Percentiles rank a stretch among this genome's conserved stretches.
Evolutionary conservation across 1,140 invertebrate species (phyloP).

Genomic region (Chrysopa pallens): DNA sequence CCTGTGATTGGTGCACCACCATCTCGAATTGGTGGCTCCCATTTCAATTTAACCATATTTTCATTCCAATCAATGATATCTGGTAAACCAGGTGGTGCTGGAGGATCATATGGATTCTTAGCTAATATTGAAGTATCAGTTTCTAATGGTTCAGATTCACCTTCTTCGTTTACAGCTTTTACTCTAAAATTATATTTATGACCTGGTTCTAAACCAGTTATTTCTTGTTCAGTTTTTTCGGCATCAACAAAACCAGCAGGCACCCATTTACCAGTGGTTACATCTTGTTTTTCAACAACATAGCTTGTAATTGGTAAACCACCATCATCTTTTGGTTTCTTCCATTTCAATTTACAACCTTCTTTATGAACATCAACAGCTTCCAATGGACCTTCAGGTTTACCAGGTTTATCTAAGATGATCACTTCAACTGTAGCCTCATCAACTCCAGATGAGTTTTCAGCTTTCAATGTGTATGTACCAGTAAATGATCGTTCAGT

Average conservation of each 20-base stretch:
- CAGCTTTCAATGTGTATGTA: slow-evolving; percentile 77
- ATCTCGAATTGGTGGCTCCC: slow-evolving; percentile 89
- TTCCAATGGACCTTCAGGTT: slow-evolving; percentile 86
- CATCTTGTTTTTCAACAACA: slow-evolving; percentile 85
- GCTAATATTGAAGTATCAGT: slow-evolving; percentile 72
- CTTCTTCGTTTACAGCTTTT: slow-evolving; percentile 87
- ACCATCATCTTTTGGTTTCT: slow-evolving; percentile 87
- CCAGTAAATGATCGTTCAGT: slow-evolving; percentile 71
- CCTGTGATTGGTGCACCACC: slow-evolving; percentile 91
- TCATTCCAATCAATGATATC: slow-evolving; percentile 89
- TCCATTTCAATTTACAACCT: slow-evolving; percentile 89
- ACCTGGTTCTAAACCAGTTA: slow-evolving; percentile 78
- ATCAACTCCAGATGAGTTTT: slow-evolving; percentile 84
- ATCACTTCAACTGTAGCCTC: slow-evolving; percentile 88
- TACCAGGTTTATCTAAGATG: slow-evolving; percentile 84
- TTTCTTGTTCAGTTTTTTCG: slow-evolving; percentile 65
- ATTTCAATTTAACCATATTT: slow-evolving; percentile 82
- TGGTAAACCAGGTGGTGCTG: slow-evolving; percentile 76
- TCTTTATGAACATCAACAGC: slow-evolving; percentile 87
- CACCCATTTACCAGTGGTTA: slow-evolving; percentile 68
- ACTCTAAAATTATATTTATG: slow-evolving; percentile 92
- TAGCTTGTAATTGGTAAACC: slow-evolving; percentile 81
- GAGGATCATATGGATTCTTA: slow-evolving; percentile 90
- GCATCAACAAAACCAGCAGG: slow-evolving; percentile 76
- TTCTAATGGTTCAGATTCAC: slow-evolving; percentile 83